Evolutionary conservation across 2,113 vertebrate species (phyloP), one percentile per base, ranked within the genome.

Genomic region (Limnothrissa miodon): DNA sequence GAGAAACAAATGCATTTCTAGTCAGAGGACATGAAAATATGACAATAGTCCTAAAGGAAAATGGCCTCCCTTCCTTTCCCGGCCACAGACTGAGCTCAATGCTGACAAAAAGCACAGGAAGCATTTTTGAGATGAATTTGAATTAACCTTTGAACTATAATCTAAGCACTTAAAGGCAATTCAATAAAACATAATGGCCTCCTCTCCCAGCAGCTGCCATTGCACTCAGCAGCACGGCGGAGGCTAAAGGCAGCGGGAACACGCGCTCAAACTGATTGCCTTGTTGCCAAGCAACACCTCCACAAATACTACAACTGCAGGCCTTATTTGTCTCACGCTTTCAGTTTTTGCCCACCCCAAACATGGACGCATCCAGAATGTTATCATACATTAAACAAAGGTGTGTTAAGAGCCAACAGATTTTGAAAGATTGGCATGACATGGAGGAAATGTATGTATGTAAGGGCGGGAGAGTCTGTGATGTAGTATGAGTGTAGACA

Each of bases 251-350:
- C 39, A 25, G 7, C 36, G 9, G 45, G 33, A 78, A 39, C 25
- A 45, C 39, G 17, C 53, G 79, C 70, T 25, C 78, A 81, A 66
- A 44, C 36, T n/a, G 80, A 70, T 78, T 86, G 86, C 45, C 15
- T 53, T 85, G 89, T 90, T 88, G 79, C 88, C 85, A 87, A 88
- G 89, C 87, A 90, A 88, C 89, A 83, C 59, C 79, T 85, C 10
- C 59, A 74, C 85, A 81, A 86, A 86, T 82, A 82, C 66, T 82
- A 74, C 46, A 82, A 81, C 82, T 74, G 51, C 51, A 53, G 51
- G 51, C 51, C 19, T 53, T 53, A 53, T 53, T 53, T 53, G 81
- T 53, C 1, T 86, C 39, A 11, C 51, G 48, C 23, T 44, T 78
- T 78, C 78, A 83, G 45, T 79, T 74, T 46, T 78, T 83, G 42